Percentiles rank a stretch among this genome's conserved stretches.
phyloP scores from a whole-genome alignment of 2,113 vertebrate genomes.

The Elanus axillaris region DNA sequence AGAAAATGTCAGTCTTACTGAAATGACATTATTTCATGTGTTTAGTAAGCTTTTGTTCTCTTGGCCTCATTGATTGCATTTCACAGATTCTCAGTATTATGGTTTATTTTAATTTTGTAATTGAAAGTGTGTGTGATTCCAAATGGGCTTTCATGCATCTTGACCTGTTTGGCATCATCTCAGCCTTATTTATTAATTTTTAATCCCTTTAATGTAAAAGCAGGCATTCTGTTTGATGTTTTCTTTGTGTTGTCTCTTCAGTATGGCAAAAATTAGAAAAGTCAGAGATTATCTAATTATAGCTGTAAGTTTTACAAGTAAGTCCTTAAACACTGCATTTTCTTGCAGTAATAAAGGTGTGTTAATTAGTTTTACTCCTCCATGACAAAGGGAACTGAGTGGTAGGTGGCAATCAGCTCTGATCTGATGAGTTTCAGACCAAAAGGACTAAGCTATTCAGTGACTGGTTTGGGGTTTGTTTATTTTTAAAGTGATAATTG shows the following conservation, averaged over 20 bases:
- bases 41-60: not conserved
- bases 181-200: not conserved
- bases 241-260: not conserved
- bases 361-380: not conserved
- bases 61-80: not conserved
- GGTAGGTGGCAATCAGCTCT: not conserved
- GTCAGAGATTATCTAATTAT: not conserved
- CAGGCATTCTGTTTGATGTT: not conserved
- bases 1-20: not conserved
- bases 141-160: not conserved
- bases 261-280: not conserved
- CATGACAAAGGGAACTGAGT: not conserved
- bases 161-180: not conserved
- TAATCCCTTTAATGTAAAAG: not conserved
- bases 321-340: not conserved
- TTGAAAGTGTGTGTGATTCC: not conserved
- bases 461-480: not conserved
- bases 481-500: not conserved
- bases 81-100: not conserved
- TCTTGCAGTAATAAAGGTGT: not conserved
- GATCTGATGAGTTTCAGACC: not conserved
- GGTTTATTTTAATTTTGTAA: not conserved
- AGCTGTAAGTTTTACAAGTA: not conserved
- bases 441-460: not conserved
- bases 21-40: not conserved